Evolutionary conservation across 2,113 vertebrate genomes (phyloP), one percentile per base, ranked within the genome.

Genomic region (Poeciliopsis occidentalis): DNA sequence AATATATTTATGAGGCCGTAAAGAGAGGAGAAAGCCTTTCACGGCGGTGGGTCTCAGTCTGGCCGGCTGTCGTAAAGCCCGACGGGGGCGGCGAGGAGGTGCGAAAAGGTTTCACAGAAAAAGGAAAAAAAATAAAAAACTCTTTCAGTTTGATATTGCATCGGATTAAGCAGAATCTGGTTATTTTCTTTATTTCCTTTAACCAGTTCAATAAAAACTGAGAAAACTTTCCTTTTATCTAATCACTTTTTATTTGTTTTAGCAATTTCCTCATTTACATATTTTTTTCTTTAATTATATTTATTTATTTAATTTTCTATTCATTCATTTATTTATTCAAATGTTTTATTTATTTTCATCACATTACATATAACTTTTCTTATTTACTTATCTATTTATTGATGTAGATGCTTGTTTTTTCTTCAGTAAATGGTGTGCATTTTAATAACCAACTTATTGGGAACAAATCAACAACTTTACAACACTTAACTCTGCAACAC

Each of bases 1-100:
- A 93, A 93, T 94, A 90, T 94, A 95, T 95, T 95, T 94, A 94
- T 94, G 90, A 80, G 86, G 87, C 85, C 30, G 89, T 93, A 93
- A 94, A 93, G 78, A 85, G 80, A 86, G 82, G 86, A 71, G 74
- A 76, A 57, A 76, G 79, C 76, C 83, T 82, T 71, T 87, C 90
- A 88, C 73, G 60, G 86, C 64, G 87, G 90, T 80, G 81, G 82
- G 84, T 85, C 87, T 85, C 73, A 17, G 88, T 86, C 80, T 71
- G 76, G 76, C 57, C 19, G 32, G 71, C 76, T 57, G 81, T 80
- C 72, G 85, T 89, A 92, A 94, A 93, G 78, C 84, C 82, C 3
- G 31, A 32, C 3, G n/a, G 10, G 15, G 67, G 17, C 8, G 19
- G 22, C 19, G 13, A 63, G 27, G 27, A 29, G 29, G 13, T 19